Evolutionary conservation across 2,888 invertebrate genomes (phyloP), one percentile per base, ranked within the genome.

Genomic region (Cistogaster globosa): DNA sequence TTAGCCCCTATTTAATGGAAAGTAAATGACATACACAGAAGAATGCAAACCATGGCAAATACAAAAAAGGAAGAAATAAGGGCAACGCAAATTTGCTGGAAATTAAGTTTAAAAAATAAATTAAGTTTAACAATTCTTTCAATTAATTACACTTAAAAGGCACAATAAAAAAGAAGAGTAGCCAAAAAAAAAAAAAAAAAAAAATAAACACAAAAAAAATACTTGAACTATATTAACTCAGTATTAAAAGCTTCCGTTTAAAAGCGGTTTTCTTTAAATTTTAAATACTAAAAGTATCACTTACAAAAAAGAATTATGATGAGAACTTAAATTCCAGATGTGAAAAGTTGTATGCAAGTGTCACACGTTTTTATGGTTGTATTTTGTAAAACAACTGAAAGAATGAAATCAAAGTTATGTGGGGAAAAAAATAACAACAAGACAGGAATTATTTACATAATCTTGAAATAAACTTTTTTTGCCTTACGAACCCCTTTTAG

Each of bases 281-380:
- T 55, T 12, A 38, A 22, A 9, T 32, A 36, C 14, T 45, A 45
- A 79, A 69, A 36, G 74, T 83, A 79, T 83, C 83, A 69, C 26
- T 83, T 83, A 63, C 83, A 79, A 20, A 18, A 20, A 16, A 11
- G 42, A 16, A 9, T 42, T 53, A 12, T 60, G 38, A 2, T 74
- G 67, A n/a, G 71, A 72, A 69, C 45, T 18, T 77, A 38, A 32
- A 74, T 22, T 22, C 32, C 79, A 79, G 74, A 57, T 83, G 74
- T 63, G 53, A 69, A 12, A 58, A 26, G 5, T 72, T 53, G 12
- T 18, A 8, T n/a, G 20, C 6, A 16, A 67, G 62, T 57, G 48
- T 77, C 81, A 71, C 85, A 85, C 83, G 69, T 83, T 83, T 83
- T 83, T 83, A 83, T 60, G 79, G 83, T 62, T 83, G 75, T 75